Evolutionary conservation across 2,797 vertebrate species (phyloP).

Genomic region (Nasua narica): DNA sequence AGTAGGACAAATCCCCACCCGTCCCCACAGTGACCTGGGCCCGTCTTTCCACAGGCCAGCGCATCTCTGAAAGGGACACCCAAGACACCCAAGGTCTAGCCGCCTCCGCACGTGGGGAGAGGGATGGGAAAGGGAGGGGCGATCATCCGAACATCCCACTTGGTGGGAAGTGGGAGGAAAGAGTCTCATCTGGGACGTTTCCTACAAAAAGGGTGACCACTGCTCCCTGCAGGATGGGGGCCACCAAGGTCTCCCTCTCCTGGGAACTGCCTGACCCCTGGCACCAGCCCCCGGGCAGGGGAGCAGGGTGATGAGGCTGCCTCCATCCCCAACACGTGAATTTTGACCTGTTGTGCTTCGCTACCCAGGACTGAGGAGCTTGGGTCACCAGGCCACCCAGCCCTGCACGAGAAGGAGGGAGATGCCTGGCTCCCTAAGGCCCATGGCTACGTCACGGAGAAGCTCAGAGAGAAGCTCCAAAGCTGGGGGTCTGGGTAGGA

Average conservation of each 20-base stretch:
- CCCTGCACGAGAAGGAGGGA: background rate
- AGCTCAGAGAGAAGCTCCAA: background rate
- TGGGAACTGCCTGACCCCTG: background rate
- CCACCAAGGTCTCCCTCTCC: background rate
- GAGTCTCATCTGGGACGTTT: background rate
- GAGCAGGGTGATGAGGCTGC: background rate
- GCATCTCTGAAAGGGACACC: background rate
- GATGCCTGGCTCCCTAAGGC: background rate
- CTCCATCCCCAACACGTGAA: background rate
- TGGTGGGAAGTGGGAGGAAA: background rate
- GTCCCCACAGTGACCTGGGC: background rate
- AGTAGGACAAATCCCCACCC: background rate
- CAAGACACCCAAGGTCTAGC: background rate
- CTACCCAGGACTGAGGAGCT: background rate
- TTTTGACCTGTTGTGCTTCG: background rate
- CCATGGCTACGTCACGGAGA: background rate
- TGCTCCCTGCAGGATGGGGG: background rate
- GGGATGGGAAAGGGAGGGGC: too few relatives aligned
- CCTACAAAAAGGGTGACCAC: background rate
- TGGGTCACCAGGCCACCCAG: background rate
- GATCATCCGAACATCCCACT: background rate
- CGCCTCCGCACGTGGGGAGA: background rate
- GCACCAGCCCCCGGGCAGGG: background rate
- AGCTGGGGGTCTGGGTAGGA: background rate
- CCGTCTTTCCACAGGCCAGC: background rate